Percentiles rank a stretch among this genome's conserved stretches.
Conservation (phyloP, 2,797 vertebrate genomes). For the Sandelia bainsii region DNA sequence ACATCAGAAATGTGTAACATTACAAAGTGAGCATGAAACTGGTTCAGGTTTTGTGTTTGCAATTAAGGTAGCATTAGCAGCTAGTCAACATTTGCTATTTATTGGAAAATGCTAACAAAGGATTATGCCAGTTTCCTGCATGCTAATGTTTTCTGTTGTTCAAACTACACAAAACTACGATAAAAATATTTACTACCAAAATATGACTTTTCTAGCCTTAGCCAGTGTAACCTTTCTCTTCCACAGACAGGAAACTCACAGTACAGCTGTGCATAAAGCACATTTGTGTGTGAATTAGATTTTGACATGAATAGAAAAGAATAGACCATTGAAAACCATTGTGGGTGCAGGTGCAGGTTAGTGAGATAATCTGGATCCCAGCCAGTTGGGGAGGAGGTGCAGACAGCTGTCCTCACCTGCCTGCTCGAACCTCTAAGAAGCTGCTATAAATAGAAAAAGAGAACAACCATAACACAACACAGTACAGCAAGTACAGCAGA, state of each 20-base stretch:
- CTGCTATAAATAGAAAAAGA: slow-evolving; percentile 66
- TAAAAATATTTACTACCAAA: slow-evolving; percentile 28
- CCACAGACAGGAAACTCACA: slow-evolving; percentile 29
- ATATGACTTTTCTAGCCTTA: slow-evolving; percentile 11
- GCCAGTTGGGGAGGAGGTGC: slow-evolving; percentile 65
- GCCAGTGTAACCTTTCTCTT: slow-evolving; percentile 18
- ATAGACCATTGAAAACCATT: slow-evolving; percentile 73
- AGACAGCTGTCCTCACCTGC: slow-evolving; percentile 70
- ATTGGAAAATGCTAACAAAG: background rate
- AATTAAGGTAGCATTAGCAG: slow-evolving; percentile 21
- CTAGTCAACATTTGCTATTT: background rate
- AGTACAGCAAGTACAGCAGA: background rate
- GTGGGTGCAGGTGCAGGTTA: slow-evolving; percentile 78
- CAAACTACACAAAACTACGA: background rate
- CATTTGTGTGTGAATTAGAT: slow-evolving; percentile 61
- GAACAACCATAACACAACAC: slow-evolving; percentile 17
- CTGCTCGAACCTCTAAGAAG: slow-evolving; percentile 49
- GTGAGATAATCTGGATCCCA: slow-evolving; percentile 71
- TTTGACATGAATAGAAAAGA: slow-evolving; percentile 74
- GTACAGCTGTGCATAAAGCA: slow-evolving; percentile 59
- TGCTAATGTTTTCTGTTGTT: background rate
- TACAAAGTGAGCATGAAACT: slow-evolving; percentile 4
- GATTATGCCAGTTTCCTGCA: background rate
- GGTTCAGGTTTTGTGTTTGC: background rate
- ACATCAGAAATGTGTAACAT: slow-evolving; percentile 15